Evolutionary conservation across 2,113 vertebrate species (phyloP), one percentile per base, ranked within the genome.

Genomic region (Paraplagusia blochii): DNA sequence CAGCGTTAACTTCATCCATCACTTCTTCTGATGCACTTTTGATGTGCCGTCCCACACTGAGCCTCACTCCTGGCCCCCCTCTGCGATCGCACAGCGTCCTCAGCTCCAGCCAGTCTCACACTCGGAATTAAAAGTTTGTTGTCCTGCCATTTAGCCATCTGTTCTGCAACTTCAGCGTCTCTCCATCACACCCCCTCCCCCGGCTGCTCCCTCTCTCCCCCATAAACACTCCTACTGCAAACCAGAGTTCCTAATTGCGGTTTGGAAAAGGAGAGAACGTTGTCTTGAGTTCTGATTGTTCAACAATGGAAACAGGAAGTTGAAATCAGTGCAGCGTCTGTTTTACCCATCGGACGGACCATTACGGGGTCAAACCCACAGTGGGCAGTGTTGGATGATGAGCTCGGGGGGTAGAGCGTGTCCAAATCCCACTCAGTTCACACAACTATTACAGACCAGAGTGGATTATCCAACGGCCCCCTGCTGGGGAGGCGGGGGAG

Each of bases 281-380:
- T 39, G 22, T n/a, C 49, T 57, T 42, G 55, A 46, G 56, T 43
- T 57, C 47, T 71, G 29, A 76, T 69, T 69, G 54, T 72, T 74
- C 15, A 45, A 50, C 63, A 60, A 43, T 57, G 16, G 19, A 42
- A 39, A 46, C 52, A 54, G 18, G 43, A 48, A 36, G 35, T 67
- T 57, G 39, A 54, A 39, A 38, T 40, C 44, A 47, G 56, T 57
- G 33, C 55, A 53, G 57, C 68, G 66, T 76, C 53, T 61, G 68
- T 47, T 72, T 77, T 79, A 80, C 64, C 72, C 55, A 11, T 83
- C 71, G 72, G 66, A 76, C 61, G 55, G 69, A 44, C 63, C 75
- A 80, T 84, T 77, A 81, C 74, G 66, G 59, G 56, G 63, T 76
- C 63, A 74, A 79, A 77, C 77, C 74, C 79, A 77, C 75, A 76